phyloP scores from a whole-genome alignment of 2,797 vertebrate genomes.

The Erpetoichthys calabaricus region DNA sequence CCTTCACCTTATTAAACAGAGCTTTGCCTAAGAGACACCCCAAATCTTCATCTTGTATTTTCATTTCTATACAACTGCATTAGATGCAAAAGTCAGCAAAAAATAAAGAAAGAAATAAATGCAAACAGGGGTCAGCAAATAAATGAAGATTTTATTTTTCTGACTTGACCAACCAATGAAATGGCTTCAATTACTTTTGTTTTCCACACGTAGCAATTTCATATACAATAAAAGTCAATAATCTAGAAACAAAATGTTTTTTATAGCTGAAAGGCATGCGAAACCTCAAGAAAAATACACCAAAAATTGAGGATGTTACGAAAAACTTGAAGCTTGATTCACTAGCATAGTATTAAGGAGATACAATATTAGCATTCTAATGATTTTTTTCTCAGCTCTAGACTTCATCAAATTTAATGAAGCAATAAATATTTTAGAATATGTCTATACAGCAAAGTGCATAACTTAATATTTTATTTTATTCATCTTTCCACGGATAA shows the following conservation, averaged over 20 bases:
- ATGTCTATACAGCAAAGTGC: constrained; percentile 51
- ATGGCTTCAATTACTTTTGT: constrained; percentile 18
- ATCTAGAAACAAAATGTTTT: constrained; percentile 33
- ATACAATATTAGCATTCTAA: constrained; percentile 56
- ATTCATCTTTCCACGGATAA: constrained; percentile 15
- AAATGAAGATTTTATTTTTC: too few relatives aligned
- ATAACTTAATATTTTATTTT: constrained; percentile 55
- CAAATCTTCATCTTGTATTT: too few relatives aligned
- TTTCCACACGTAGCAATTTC: constrained; percentile 24
- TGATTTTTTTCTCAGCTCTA: constrained; percentile 37
- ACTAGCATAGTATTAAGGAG: constrained; percentile 44
- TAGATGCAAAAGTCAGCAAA: too few relatives aligned
- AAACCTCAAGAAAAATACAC: constrained; percentile 23
- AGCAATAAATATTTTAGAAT: constrained; percentile 57
- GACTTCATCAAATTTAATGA: constrained; percentile 67
- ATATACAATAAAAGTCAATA: constrained; percentile 55
- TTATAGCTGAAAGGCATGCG: constrained; percentile 36
- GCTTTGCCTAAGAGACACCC: too few relatives aligned
- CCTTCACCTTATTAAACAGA: too few relatives aligned
- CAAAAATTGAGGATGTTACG: constrained; percentile 40
- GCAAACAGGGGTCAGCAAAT: too few relatives aligned
- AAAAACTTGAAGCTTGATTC: constrained; percentile 30
- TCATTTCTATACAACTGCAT: too few relatives aligned
- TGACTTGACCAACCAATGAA: too few relatives aligned
- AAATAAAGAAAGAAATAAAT: too few relatives aligned